Evolutionary conservation across 2,113 vertebrate genomes (phyloP).

Genomic region (Myotis davidii): DNA sequence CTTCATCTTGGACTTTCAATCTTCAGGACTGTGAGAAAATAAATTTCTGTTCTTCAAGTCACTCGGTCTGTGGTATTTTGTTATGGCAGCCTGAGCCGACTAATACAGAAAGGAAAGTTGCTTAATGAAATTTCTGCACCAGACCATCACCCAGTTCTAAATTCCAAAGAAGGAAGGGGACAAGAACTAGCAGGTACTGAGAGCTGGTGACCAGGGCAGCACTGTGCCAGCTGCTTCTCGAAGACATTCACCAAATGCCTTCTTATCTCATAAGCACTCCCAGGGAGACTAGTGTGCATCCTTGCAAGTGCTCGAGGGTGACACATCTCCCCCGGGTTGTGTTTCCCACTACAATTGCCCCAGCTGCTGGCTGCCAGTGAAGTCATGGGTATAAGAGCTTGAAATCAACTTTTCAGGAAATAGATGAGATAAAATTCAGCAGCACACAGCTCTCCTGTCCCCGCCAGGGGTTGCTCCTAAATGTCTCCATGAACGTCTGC

Average conservation of each 20-base stretch:
- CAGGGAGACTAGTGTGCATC: background rate
- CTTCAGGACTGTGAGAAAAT: background rate
- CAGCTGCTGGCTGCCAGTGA: background rate
- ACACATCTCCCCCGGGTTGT: background rate
- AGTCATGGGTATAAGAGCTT: background rate
- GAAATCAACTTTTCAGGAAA: background rate
- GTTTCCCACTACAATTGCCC: background rate
- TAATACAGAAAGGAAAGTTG: background rate
- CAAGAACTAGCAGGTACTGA: background rate
- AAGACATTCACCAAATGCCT: background rate
- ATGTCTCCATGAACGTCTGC: background rate
- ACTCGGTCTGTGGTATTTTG: background rate
- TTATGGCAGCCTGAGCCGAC: background rate
- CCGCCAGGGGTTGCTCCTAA: background rate
- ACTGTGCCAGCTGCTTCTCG: background rate
- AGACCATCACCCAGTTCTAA: background rate
- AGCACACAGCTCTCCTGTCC: background rate
- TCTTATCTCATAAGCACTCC: background rate
- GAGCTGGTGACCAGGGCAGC: background rate
- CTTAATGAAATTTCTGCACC: background rate
- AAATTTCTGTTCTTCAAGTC: background rate
- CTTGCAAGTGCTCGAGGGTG: rapidly evolving
- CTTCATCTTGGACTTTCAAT: background rate
- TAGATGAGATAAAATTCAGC: background rate
- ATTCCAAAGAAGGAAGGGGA: background rate